Conservation (phyloP, 2,113 vertebrate genomes). For the Prunella himalayana region DNA sequence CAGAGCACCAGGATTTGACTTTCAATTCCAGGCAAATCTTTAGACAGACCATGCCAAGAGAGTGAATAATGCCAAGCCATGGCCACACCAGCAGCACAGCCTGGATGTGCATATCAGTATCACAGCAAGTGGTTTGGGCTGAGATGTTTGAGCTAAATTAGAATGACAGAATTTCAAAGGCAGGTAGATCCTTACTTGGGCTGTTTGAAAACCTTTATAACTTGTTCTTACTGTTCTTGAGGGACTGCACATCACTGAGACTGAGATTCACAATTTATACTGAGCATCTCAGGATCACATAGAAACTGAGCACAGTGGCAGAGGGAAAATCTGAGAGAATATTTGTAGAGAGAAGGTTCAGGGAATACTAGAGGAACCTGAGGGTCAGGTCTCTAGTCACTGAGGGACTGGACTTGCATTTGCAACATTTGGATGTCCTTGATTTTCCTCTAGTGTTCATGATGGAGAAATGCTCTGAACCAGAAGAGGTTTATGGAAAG, state of each 20-base stretch:
- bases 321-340: neutral
- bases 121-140: neutral
- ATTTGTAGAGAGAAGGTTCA: neutral
- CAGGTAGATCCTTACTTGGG: neutral
- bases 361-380: neutral
- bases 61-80: neutral
- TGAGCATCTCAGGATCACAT: neutral
- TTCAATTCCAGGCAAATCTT: neutral
- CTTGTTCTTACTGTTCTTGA: neutral
- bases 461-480: neutral
- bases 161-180: neutral
- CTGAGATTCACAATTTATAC: neutral
- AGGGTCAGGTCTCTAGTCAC: neutral
- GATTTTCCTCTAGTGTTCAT: neutral
- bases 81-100: neutral
- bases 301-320: neutral
- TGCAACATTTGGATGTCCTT: neutral
- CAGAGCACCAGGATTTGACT: neutral
- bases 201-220: neutral
- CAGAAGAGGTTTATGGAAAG: neutral
- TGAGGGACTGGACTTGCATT: neutral
- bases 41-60: neutral
- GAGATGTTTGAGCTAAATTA: neutral
- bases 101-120: accelerated
- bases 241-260: neutral